phyloP scores from a whole-genome alignment of 2,797 vertebrate genomes.

The Anguilla obscura region DNA sequence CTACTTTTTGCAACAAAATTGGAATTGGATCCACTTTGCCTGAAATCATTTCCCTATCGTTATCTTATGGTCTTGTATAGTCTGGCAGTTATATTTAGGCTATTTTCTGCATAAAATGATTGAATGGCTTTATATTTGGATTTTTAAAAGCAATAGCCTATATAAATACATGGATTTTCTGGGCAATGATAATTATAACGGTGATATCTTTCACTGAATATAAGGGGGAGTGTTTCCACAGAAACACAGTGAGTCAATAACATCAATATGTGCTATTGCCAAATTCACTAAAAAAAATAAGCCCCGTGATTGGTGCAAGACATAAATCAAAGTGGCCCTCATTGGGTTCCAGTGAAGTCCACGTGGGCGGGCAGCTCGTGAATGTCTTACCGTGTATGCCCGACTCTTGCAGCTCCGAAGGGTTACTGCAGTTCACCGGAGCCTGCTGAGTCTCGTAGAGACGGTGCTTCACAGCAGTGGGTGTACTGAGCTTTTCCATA shows the following conservation, averaged over 20 bases:
- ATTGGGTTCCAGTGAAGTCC: background rate
- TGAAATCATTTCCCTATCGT: background rate
- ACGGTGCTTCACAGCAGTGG: background rate
- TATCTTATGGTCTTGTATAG: background rate
- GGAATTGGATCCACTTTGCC: background rate
- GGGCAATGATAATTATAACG: too few relatives aligned
- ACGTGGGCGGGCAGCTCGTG: background rate
- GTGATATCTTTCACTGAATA: background rate
- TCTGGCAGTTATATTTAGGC: too few relatives aligned
- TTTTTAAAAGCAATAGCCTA: background rate
- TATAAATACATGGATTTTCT: background rate
- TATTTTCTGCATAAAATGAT: background rate
- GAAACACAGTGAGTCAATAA: background rate
- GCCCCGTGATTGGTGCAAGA: background rate
- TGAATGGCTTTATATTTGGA: background rate
- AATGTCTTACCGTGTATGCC: background rate
- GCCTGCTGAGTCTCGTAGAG: background rate
- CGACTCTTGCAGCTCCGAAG: background rate
- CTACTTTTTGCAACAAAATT: background rate
- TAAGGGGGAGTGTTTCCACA: background rate
- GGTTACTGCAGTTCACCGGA: slow-evolving; percentile 33
- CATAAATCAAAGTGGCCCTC: background rate
- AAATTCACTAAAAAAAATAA: background rate
- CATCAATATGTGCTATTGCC: background rate
- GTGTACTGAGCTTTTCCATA: background rate